Evolutionary conservation across 2,888 invertebrate species (phyloP), one percentile per base, ranked within the genome.

Genomic region (Ichneumoninae sp.): DNA sequence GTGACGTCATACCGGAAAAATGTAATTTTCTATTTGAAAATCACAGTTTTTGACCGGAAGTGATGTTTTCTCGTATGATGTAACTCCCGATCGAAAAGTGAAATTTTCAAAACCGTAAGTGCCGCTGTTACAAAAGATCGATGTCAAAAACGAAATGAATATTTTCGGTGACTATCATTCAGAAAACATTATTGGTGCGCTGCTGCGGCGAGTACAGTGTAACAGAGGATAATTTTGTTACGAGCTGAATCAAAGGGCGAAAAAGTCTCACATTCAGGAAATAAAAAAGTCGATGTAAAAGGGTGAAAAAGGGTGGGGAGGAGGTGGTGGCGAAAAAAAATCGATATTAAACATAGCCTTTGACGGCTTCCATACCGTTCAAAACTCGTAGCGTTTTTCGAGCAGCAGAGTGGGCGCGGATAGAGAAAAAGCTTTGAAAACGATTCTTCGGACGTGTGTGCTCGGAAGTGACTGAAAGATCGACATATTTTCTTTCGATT

Each of bases 401-500:
- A 16, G 16, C 63, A n/a, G 6, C 2, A 30, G 30, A 33, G 6
- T 74, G 30, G 30, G 26, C 60, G 8, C 1, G 16, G 40, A 57
- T 47, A 19, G 33, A 47, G 74, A 10, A 8, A 2, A 40, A 8
- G 52, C 52, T 52, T 60, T 13, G 66, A 69, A 44, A 83, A 83
- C n/a, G 60, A 63, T 60, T 78, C 13, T 68, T 19, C 40, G 50
- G 22, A 83, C 68, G 68, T 77, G 66, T 73, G 54, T 40, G n/a
- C 50, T 30, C 47, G 66, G 66, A 66, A 77, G 33, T 65, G 57
- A 66, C 66, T 70, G 40, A 36, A 19, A 33, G 66, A 77, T 19
- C 19, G 69, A 33, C 74, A 83, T 83, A 60, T 83, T 83, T 78
- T 73, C 73, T 69, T 83, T 83, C 83, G 66, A 83, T 83, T 78